These are phyloP conservation scores for Paramuricea clavata DNA, from an alignment of 92 coral and sea anemone species.

Conservation along the genomic window DNA sequence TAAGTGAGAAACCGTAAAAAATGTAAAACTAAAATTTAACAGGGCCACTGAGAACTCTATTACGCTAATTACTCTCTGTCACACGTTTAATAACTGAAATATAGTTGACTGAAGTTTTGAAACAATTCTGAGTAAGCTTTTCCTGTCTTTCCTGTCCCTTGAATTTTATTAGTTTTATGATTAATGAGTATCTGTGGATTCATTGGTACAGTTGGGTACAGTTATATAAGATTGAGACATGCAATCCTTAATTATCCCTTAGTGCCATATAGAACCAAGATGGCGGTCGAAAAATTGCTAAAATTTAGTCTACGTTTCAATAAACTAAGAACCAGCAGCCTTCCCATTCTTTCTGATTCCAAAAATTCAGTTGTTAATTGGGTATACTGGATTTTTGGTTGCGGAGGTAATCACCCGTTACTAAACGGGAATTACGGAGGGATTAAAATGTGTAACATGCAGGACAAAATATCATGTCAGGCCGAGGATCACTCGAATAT, in stretches of 20 bases:
- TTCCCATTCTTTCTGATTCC: conserved; percentile 15
- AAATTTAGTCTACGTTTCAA: neutral
- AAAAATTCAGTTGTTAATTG: neutral
- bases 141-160: no score
- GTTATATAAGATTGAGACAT: neutral
- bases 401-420: neutral
- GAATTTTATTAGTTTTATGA: no score
- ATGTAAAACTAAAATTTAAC: no score
- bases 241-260: neutral
- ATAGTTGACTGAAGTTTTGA: no score
- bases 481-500: conserved; percentile 23
- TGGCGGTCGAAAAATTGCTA: conserved; percentile 38
- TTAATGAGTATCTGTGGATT: no score
- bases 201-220: no score
- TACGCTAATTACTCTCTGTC: no score
- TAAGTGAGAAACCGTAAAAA: no score
- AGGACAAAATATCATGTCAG: neutral
- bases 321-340: conserved; percentile 7
- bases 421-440: neutral
- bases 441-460: neutral
- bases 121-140: no score
- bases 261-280: conserved; percentile 14
- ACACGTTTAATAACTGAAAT: no score
- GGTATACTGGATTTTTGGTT: neutral
- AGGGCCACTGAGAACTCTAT: no score